Percentiles rank a stretch among this genome's conserved stretches.
phyloP scores from a whole-genome alignment of 2,888 invertebrate species.

The Aplocera efformata region DNA sequence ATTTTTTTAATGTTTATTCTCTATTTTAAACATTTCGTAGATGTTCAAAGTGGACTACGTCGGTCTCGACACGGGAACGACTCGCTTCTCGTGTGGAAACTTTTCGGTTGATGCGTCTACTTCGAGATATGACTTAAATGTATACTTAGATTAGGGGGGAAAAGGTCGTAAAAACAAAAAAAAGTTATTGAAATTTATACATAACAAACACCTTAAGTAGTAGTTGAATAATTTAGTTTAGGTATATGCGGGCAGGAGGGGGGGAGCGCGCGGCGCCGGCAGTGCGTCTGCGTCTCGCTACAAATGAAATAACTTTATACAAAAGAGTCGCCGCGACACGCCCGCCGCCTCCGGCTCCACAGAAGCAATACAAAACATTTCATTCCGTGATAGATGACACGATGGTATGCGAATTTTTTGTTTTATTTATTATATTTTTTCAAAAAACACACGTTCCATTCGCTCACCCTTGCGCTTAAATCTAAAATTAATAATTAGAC shows the following conservation, averaged over 20 bases:
- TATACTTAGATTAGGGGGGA: conserved; percentile 77
- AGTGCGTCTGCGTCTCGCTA: conserved; percentile 40
- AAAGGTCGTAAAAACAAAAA: conserved; percentile 76
- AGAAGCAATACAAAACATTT: conserved; percentile 78
- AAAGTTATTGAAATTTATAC: conserved; percentile 76
- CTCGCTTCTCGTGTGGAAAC: conserved; percentile 61
- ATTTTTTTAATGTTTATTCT: conserved; percentile 75
- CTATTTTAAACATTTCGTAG: conserved; percentile 77
- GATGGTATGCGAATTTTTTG: conserved; percentile 74
- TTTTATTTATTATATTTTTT: conserved; percentile 49
- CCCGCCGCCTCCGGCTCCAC: conserved; percentile 50
- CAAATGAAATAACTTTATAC: conserved; percentile 67
- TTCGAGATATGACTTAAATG: conserved; percentile 79
- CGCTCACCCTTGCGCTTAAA: conserved; percentile 78
- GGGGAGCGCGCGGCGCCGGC: conserved; percentile 38
- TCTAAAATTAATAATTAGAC: conserved; percentile 81
- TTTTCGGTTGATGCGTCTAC: conserved; percentile 69
- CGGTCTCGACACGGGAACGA: conserved; percentile 65
- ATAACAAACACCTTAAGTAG: conserved; percentile 80
- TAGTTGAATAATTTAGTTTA: conserved; percentile 75
- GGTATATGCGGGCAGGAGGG: conserved; percentile 36
- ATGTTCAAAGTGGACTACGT: conserved; percentile 76
- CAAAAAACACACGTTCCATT: conserved; percentile 77
- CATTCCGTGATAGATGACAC: conserved; percentile 77
- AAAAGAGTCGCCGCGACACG: conserved; percentile 46